These are phyloP conservation scores for Dolichomitus sp. DNA, from an alignment of 2,888 invertebrate species.

Conservation along the genomic window DNA sequence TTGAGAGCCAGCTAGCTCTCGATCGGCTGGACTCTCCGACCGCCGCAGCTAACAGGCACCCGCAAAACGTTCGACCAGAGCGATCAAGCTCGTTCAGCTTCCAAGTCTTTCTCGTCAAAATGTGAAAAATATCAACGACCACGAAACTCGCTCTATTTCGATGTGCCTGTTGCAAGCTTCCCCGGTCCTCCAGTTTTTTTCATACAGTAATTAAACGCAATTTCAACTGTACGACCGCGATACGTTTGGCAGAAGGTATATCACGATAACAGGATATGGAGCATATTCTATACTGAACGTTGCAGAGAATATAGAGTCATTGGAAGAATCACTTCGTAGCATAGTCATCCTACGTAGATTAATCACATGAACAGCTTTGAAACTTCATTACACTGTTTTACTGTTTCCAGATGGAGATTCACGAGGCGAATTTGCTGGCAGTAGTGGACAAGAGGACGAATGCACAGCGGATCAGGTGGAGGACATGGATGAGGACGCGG, in stretches of 20 bases:
- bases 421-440: slow-evolving; percentile 84
- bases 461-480: slow-evolving; percentile 82
- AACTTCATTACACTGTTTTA: neutral
- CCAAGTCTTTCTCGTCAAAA: slow-evolving; percentile 19
- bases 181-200: neutral
- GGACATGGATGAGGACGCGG: slow-evolving; percentile 86
- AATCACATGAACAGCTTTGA: neutral
- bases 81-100: slow-evolving; percentile 33
- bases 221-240: neutral
- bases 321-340: neutral
- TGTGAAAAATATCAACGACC: slow-evolving; percentile 43
- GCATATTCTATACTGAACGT: neutral
- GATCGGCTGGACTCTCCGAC: slow-evolving; percentile 57
- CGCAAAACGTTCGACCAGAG: slow-evolving; percentile 44
- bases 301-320: neutral
- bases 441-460: slow-evolving; percentile 85
- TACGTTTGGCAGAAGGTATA: slow-evolving; percentile 18
- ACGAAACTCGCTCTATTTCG: neutral
- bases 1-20: slow-evolving; percentile 51
- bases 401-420: slow-evolving; percentile 87
- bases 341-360: neutral
- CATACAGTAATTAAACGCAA: neutral
- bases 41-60: slow-evolving; percentile 49
- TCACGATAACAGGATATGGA: neutral
- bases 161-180: neutral